A percentile compares a stretch with the other conserved stretches of the same genome.
phyloP scores from a whole-genome alignment of 2,113 vertebrate species.

The Bufo gargarizans region DNA sequence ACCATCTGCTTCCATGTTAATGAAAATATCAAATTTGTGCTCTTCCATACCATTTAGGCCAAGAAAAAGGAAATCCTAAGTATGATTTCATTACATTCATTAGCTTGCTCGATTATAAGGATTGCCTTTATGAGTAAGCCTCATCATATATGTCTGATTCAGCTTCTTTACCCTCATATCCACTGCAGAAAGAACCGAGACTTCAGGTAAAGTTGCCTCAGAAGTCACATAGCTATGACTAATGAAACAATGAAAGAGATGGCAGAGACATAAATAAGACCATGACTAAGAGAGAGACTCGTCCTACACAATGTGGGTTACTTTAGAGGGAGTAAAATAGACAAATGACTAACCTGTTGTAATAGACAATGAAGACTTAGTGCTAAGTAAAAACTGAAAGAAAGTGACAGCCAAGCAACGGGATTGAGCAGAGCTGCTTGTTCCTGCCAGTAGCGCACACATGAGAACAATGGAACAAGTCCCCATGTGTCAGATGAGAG shows the following conservation, averaged over 20 bases:
- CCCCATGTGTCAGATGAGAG: conserved; percentile 34
- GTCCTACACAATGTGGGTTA: not conserved
- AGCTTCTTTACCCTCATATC: not conserved
- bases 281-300: conserved; percentile 14
- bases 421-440: conserved; percentile 30
- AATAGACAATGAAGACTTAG: conserved; percentile 9
- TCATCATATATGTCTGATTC: not conserved
- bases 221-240: not conserved
- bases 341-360: conserved; percentile 44
- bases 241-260: not conserved
- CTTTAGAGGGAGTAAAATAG: not conserved
- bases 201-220: not conserved
- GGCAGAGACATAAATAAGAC: not conserved
- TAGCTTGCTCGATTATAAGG: not conserved
- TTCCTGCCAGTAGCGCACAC: conserved; percentile 36
- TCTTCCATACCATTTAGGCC: not conserved
- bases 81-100: not conserved
- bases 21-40: not conserved
- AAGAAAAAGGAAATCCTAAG: not conserved
- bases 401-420: conserved; percentile 31
- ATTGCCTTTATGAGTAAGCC: not conserved
- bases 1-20: not conserved
- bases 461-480: conserved; percentile 47
- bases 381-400: conserved; percentile 15
- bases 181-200: not conserved